These are phyloP conservation scores for Lochmaea capreae DNA, from an alignment of 2,888 invertebrate genomes.

Conservation along the genomic window DNA sequence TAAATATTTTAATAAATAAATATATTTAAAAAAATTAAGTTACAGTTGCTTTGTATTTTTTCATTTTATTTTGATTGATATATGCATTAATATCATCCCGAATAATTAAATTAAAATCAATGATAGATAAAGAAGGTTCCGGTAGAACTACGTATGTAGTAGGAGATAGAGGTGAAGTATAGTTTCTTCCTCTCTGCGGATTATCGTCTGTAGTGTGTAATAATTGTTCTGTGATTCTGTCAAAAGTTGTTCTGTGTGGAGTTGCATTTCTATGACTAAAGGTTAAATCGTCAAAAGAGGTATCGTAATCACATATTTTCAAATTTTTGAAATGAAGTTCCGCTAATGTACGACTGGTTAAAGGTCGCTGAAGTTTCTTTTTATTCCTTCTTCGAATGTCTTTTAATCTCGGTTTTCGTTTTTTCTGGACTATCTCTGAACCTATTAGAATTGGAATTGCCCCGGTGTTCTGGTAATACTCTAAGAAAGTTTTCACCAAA, in stretches of 20 bases:
- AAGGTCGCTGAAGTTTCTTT: slow-evolving; percentile 62
- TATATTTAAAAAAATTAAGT: slow-evolving; percentile 7
- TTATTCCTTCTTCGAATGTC: slow-evolving; percentile 57
- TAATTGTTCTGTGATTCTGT: slow-evolving; percentile 49
- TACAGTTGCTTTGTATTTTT: slow-evolving; percentile 36
- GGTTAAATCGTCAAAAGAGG: slow-evolving; percentile 65
- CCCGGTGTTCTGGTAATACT: slow-evolving; percentile 83
- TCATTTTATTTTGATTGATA: slow-evolving; percentile 49
- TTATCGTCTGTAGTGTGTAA: slow-evolving; percentile 43
- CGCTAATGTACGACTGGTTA: slow-evolving; percentile 67
- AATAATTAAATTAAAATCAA: slow-evolving; percentile 79
- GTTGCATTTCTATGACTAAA: slow-evolving; percentile 57
- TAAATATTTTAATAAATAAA: neutral
- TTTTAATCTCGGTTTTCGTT: slow-evolving; percentile 49
- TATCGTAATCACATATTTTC: slow-evolving; percentile 69
- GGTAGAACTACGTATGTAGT: slow-evolving; percentile 65
- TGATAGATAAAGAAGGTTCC: slow-evolving; percentile 77
- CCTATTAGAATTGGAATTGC: slow-evolving; percentile 70
- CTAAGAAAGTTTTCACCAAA: slow-evolving; percentile 79
- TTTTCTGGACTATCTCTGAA: slow-evolving; percentile 62
- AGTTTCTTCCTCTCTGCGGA: slow-evolving; percentile 34
- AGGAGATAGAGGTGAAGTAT: slow-evolving; percentile 51
- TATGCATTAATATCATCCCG: slow-evolving; percentile 54
- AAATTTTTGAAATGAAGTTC: slow-evolving; percentile 69
- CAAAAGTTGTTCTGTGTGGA: slow-evolving; percentile 51